Conservation (phyloP, 92 coral and sea anemone genomes). For the Siderastrea radians region DNA sequence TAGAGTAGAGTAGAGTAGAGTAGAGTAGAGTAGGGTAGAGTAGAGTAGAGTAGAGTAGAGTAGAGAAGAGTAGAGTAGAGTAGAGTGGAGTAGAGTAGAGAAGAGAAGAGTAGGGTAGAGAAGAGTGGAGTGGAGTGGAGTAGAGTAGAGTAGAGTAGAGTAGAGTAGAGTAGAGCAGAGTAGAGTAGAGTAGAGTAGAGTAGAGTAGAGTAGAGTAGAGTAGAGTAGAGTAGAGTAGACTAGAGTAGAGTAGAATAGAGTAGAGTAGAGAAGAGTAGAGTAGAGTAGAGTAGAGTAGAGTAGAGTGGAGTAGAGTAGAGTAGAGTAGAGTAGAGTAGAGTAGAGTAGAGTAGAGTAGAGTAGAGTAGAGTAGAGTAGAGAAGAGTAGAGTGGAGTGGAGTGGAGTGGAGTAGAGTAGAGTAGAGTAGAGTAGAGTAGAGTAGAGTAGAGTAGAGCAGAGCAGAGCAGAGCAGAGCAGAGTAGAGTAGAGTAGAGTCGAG, state of each 20-base stretch:
- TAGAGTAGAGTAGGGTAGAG: conserved; percentile 26
- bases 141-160: conserved; percentile 15
- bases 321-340: conserved; percentile 20
- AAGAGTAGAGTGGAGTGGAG: conserved; percentile 10
- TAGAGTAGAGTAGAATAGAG: conserved; percentile 3
- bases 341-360: conserved; percentile 1
- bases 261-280: conserved; percentile 18
- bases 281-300: conserved; percentile 34
- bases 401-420: neutral
- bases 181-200: conserved; percentile 18
- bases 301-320: conserved; percentile 34
- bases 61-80: conserved; percentile 33
- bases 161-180: conserved; percentile 25
- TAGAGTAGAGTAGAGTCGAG: too few species aligned
- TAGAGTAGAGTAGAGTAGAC: conserved; percentile 4
- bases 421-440: neutral
- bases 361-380: conserved; percentile 18
- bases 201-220: conserved; percentile 28
- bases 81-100: conserved; percentile 40
- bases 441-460: neutral
- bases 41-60: conserved; percentile 29
- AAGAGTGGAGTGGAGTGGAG: conserved; percentile 26
- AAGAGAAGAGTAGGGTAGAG: conserved; percentile 10
- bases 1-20: conserved; percentile 14
- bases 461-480: neutral